Conservation (phyloP, 2,888 invertebrate genomes). For the Epinotia nisella region DNA sequence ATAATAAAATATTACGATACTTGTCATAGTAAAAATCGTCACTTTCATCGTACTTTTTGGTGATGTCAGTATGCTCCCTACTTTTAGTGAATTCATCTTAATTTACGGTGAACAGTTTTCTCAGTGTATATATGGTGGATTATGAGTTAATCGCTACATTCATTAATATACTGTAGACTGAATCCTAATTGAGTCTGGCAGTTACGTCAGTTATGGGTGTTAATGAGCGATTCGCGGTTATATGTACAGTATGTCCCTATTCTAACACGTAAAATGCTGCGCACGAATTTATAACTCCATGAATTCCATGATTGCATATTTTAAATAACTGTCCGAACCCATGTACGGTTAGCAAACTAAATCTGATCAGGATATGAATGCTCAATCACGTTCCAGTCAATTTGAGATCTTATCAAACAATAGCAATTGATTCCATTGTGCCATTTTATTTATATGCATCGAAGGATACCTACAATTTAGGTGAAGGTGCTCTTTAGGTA, state of each 20-base stretch:
- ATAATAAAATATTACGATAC: too few relatives aligned
- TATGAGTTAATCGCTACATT: background rate
- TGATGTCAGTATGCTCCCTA: too few relatives aligned
- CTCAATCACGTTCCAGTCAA: constrained; percentile 2
- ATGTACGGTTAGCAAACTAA: background rate
- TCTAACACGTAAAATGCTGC: background rate
- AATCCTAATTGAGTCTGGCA: background rate
- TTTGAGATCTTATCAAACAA: constrained; percentile 14
- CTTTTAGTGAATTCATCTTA: too few relatives aligned
- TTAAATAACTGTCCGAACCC: background rate
- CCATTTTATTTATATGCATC: background rate
- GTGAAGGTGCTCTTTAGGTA: background rate
- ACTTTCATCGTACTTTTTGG: too few relatives aligned
- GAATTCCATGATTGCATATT: background rate
- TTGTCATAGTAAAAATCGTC: too few relatives aligned
- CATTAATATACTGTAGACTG: background rate
- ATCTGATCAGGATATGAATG: background rate
- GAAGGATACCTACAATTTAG: background rate
- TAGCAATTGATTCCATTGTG: constrained; percentile 12
- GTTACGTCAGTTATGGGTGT: background rate
- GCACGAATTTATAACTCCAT: background rate
- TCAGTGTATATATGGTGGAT: background rate
- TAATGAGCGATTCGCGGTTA: too few relatives aligned
- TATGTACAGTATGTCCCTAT: too few relatives aligned
- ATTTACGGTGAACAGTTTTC: too few relatives aligned